A percentile compares a stretch with the other conserved stretches of the same genome.
These are phyloP conservation scores for Oncorhynchus nerka DNA, from an alignment of 2,113 vertebrate species.

Conservation along the genomic window DNA sequence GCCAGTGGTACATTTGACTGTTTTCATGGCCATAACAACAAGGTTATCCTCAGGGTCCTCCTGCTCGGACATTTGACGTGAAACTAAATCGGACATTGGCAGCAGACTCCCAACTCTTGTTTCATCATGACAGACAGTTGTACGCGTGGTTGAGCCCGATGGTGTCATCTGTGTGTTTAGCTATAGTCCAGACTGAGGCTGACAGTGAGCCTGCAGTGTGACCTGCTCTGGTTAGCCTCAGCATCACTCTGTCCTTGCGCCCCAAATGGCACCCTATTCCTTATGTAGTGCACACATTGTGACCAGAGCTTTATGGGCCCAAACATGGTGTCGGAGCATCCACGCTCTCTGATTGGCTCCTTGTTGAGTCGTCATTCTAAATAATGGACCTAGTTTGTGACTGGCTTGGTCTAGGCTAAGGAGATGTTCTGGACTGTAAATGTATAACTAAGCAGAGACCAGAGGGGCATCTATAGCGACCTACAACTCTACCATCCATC, in stretches of 20 bases:
- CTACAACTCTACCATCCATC: too few species aligned
- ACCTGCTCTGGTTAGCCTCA: not conserved
- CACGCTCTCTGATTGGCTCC: not conserved
- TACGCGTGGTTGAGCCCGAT: conserved; percentile 10
- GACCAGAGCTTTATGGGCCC: not conserved
- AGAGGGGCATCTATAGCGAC: too few species aligned
- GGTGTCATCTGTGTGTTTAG: conserved; percentile 10
- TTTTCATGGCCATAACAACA: not conserved
- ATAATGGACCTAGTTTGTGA: not conserved
- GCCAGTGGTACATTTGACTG: not conserved
- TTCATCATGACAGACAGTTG: not conserved
- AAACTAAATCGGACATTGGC: not conserved
- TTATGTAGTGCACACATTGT: not conserved
- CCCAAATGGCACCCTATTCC: not conserved
- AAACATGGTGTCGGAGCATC: not conserved
- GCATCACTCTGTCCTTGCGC: not conserved
- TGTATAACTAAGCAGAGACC: not conserved
- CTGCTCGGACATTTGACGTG: not conserved
- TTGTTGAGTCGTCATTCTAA: too few species aligned
- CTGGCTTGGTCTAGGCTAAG: not conserved
- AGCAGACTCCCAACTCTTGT: not conserved
- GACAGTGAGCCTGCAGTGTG: not conserved
- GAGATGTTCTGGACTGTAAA: not conserved
- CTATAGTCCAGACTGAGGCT: not conserved
- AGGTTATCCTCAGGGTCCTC: not conserved